Percentiles rank a stretch among this genome's conserved stretches.
Conservation (phyloP, 2,888 invertebrate species). For the Allacma fusca region DNA sequence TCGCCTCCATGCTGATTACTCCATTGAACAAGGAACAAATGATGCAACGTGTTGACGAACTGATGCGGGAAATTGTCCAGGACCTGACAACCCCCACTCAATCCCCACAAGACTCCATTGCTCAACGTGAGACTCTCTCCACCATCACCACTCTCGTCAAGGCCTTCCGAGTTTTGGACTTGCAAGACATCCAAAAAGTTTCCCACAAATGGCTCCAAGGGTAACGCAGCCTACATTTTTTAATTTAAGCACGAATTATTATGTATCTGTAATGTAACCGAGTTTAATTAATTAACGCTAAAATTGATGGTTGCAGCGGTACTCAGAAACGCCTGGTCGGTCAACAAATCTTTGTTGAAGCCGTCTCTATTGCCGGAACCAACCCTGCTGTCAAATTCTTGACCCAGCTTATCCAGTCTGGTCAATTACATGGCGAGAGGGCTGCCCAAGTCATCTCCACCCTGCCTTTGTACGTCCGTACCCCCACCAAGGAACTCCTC, state of each 20-base stretch:
- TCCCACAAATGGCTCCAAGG: no score
- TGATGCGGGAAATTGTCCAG: constrained; percentile 19
- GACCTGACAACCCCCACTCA: background rate
- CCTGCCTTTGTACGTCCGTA: constrained; percentile 62
- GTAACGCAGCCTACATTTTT: no score
- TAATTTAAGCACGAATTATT: no score
- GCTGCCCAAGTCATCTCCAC: constrained; percentile 62
- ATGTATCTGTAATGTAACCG: no score
- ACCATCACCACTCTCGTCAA: constrained; percentile 43
- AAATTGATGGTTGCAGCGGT: no score
- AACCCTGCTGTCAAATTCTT: constrained; percentile 35
- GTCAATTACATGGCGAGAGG: constrained; percentile 59
- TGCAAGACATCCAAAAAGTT: no score
- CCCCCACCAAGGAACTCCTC: constrained; percentile 63
- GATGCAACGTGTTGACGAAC: constrained; percentile 8
- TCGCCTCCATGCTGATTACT: background rate
- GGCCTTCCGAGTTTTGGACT: constrained; percentile 25
- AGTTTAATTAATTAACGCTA: no score
- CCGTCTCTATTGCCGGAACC: constrained; percentile 23
- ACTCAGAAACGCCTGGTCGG: background rate
- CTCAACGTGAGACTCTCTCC: constrained; percentile 40
- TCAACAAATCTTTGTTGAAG: constrained; percentile 23
- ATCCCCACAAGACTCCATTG: constrained; percentile 45
- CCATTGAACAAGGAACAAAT: background rate
- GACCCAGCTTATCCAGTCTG: constrained; percentile 60